Percentiles rank a stretch among this genome's conserved stretches.
Evolutionary conservation across 2,888 invertebrate genomes (phyloP).

Genomic region (Amorpha juglandis): DNA sequence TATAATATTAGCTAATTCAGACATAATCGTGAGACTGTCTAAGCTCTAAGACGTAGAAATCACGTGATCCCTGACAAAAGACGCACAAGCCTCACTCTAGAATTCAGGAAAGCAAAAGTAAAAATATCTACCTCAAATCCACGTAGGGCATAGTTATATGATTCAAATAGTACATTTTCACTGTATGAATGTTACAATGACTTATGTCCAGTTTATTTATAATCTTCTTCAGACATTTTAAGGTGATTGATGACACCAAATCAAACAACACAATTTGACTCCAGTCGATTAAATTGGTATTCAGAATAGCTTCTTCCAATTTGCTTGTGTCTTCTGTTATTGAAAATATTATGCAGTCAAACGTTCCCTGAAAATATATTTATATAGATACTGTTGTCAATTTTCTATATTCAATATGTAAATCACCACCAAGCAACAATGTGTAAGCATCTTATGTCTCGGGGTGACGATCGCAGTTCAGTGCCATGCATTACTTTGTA

Average conservation of each 20-base stretch:
- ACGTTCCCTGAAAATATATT: slow-evolving; percentile 33
- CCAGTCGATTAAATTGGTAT: slow-evolving; percentile 48
- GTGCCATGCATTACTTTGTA: no score
- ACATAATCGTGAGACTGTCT: no score
- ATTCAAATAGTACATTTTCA: slow-evolving; percentile 32
- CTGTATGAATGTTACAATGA: slow-evolving; percentile 34
- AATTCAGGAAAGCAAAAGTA: background rate
- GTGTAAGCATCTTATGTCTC: no score
- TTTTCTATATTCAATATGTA: background rate
- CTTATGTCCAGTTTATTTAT: slow-evolving; percentile 31
- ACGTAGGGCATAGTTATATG: slow-evolving; percentile 35
- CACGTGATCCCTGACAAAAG: no score
- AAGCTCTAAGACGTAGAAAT: no score
- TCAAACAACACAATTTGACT: slow-evolving; percentile 29
- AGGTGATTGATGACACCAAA: slow-evolving; percentile 33
- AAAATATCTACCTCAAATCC: slow-evolving; percentile 33
- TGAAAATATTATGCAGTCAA: slow-evolving; percentile 40
- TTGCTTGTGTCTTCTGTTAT: slow-evolving; percentile 42
- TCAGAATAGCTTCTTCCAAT: slow-evolving; percentile 44
- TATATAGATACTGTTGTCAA: background rate
- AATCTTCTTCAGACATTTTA: slow-evolving; percentile 32
- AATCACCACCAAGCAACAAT: no score
- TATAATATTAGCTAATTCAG: no score
- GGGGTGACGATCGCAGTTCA: no score
- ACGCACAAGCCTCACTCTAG: no score